Percentiles rank a stretch among this genome's conserved stretches.
phyloP scores from a whole-genome alignment of 2,113 vertebrate genomes.

The Callorhinus ursinus region DNA sequence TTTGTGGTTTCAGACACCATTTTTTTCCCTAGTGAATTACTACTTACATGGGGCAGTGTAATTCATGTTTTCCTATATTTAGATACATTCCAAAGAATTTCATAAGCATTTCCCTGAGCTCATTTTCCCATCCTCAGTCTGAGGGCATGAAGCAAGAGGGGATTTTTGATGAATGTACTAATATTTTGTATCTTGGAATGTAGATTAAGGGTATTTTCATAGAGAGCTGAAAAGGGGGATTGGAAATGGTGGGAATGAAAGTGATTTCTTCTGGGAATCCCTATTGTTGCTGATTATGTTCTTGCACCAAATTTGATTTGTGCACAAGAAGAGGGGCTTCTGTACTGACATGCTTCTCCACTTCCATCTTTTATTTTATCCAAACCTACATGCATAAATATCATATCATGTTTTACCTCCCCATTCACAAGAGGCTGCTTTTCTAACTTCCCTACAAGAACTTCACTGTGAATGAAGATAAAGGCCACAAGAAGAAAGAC shows the following conservation, averaged over 20 bases:
- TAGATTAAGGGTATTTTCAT: slow-evolving; percentile 55
- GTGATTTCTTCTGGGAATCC: slow-evolving; percentile 16
- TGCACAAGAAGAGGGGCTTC: neutral
- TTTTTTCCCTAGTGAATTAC: slow-evolving; percentile 51
- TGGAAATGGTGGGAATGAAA: neutral
- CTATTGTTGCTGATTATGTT: neutral
- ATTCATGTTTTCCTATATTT: slow-evolving; percentile 73
- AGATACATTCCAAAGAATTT: slow-evolving; percentile 73
- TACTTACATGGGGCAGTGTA: slow-evolving; percentile 34
- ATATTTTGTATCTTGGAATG: slow-evolving; percentile 64
- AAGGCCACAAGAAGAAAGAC: neutral
- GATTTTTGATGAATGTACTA: slow-evolving; percentile 63
- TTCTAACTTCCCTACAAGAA: neutral
- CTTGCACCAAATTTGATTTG: neutral
- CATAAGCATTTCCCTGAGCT: slow-evolving; percentile 68
- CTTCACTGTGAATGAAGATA: neutral
- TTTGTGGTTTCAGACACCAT: slow-evolving; percentile 64
- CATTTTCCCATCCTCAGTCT: slow-evolving; percentile 55
- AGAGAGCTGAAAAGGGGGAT: neutral
- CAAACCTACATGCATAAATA: neutral
- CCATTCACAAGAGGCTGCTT: neutral
- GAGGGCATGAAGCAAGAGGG: slow-evolving; percentile 58
- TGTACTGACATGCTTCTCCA: neutral
- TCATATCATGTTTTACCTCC: neutral
- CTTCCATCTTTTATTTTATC: neutral